A percentile compares a stretch with the other conserved stretches of the same genome.
Conservation (phyloP, 2,888 invertebrate genomes). For the Salpingus planirostris region DNA sequence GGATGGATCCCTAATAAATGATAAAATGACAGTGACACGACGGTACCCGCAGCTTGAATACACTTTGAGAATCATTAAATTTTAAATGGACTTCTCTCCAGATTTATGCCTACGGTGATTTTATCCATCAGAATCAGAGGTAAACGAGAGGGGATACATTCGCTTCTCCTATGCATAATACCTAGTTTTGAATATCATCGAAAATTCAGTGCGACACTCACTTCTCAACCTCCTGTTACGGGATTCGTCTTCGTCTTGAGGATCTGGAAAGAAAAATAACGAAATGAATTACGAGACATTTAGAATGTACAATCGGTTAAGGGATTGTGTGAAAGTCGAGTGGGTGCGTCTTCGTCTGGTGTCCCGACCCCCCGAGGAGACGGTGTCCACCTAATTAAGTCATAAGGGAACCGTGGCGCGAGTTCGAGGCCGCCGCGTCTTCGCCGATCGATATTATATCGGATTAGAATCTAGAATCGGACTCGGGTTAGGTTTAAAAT, state of each 20-base stretch:
- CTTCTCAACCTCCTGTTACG: constrained; percentile 5
- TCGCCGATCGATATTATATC: background rate
- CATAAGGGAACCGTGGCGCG: background rate
- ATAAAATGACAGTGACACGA: constrained; percentile 28
- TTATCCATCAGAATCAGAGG: too few species aligned
- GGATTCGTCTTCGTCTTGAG: constrained; percentile 12
- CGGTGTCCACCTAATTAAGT: background rate
- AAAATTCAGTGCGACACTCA: too few species aligned
- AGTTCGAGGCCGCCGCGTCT: background rate
- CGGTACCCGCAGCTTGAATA: constrained; percentile 23
- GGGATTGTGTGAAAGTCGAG: background rate
- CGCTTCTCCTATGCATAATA: too few species aligned
- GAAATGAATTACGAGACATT: too few species aligned
- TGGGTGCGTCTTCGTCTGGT: constrained; percentile 1
- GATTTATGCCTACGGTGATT: background rate
- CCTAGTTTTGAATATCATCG: too few species aligned
- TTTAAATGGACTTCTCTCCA: constrained; percentile 19
- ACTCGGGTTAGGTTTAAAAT: too few species aligned
- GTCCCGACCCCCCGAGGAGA: background rate
- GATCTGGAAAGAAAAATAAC: constrained; percentile 12
- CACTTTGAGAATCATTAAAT: constrained; percentile 23
- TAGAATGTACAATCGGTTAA: too few species aligned
- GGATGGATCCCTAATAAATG: constrained; percentile 20
- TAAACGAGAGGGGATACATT: too few species aligned
- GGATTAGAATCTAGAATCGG: too few species aligned